phyloP scores from a whole-genome alignment of 2,113 vertebrate genomes.

The Lepus americanus region DNA sequence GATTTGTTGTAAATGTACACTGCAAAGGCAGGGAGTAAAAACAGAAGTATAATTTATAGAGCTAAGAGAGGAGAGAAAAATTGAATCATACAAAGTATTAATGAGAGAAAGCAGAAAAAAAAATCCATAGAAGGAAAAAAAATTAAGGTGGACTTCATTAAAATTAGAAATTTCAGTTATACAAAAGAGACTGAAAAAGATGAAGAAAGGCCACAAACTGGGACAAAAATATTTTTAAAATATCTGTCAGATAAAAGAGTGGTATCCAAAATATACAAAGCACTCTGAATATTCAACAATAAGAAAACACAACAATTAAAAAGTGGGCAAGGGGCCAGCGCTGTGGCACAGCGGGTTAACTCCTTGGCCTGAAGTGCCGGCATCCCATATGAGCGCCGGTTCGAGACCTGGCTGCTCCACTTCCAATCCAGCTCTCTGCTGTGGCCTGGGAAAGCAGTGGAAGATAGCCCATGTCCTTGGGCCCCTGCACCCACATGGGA shows the following conservation, averaged over 20 bases:
- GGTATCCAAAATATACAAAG: constrained; percentile 15
- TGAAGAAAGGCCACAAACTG: not conserved
- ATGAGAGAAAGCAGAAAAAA: not conserved
- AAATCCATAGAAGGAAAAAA: not conserved
- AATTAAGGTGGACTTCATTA: not conserved
- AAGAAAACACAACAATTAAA: not conserved
- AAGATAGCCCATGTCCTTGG: too few relatives aligned
- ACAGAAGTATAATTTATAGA: not conserved
- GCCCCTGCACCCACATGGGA: too few relatives aligned
- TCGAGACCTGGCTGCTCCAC: too few relatives aligned
- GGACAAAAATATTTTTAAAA: constrained; percentile 15
- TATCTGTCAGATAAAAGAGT: not conserved
- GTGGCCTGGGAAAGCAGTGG: too few relatives aligned
- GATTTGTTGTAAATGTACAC: not conserved
- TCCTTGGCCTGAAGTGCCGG: too few relatives aligned
- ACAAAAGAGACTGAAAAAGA: not conserved
- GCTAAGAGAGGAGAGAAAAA: not conserved
- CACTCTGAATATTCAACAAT: not conserved
- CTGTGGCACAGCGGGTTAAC: too few relatives aligned
- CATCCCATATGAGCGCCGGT: too few relatives aligned
- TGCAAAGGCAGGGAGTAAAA: not conserved
- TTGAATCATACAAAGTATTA: constrained; percentile 3
- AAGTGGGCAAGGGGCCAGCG: not conserved
- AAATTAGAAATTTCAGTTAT: not conserved
- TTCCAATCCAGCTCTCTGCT: too few relatives aligned